Percentiles rank a stretch among this genome's conserved stretches.
Evolutionary conservation across 2,888 invertebrate genomes (phyloP).

Genomic region (Drosophila meridiana): DNA sequence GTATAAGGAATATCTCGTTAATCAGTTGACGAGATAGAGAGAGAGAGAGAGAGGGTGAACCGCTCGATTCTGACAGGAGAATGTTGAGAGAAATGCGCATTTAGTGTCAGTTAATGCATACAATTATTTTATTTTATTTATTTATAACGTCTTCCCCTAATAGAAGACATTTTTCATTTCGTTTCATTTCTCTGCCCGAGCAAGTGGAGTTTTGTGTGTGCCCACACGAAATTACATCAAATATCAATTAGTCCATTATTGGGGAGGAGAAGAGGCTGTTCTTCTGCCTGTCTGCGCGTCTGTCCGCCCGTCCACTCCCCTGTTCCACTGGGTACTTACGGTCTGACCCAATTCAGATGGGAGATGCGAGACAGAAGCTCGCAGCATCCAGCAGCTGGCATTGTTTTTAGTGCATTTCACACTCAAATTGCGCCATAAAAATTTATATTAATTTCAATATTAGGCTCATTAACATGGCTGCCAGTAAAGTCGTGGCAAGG

Average conservation of each 20-base stretch:
- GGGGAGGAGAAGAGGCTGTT: constrained; percentile 14
- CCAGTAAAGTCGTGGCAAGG: constrained; percentile 40
- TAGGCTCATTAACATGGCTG: constrained; percentile 70
- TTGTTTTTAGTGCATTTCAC: constrained; percentile 64
- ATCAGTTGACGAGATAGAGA: constrained; percentile 9
- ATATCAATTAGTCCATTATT: constrained; percentile 73
- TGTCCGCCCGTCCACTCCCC: constrained; percentile 1
- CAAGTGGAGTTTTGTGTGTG: constrained; percentile 38
- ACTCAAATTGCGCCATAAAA: constrained; percentile 68
- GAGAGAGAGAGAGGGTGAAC: not conserved
- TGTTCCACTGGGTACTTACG: constrained; percentile 46
- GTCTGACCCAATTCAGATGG: constrained; percentile 67
- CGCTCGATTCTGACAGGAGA: constrained; percentile 1
- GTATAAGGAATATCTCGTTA: constrained; percentile 42
- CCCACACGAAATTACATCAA: constrained; percentile 67
- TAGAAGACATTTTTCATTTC: constrained; percentile 60
- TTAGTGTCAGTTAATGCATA: constrained; percentile 34
- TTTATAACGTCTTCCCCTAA: constrained; percentile 48
- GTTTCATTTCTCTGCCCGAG: not conserved
- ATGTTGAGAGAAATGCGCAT: constrained; percentile 19
- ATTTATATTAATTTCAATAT: constrained; percentile 80
- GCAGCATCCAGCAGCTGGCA: constrained; percentile 48
- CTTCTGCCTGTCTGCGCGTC: constrained; percentile 8
- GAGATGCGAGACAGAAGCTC: constrained; percentile 31
- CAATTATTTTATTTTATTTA: constrained; percentile 56